These are phyloP conservation scores for Microcebus jonahi DNA, from an alignment of 2,113 vertebrate genomes.

Conservation along the genomic window DNA sequence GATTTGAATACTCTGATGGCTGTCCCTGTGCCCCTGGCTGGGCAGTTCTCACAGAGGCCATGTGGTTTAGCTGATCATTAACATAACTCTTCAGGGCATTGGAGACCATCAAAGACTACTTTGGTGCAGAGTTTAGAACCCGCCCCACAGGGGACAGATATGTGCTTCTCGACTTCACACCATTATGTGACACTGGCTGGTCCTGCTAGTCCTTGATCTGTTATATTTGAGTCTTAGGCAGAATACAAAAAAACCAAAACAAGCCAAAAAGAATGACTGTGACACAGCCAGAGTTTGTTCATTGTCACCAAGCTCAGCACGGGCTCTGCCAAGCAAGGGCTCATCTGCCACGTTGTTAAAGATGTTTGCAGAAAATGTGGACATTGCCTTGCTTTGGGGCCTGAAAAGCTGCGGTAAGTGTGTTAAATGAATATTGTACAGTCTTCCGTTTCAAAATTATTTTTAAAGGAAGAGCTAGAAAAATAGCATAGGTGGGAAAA, in stretches of 20 bases:
- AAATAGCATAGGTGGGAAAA: not conserved
- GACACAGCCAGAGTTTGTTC: not conserved
- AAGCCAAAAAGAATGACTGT: not conserved
- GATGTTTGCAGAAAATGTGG: slow-evolving; percentile 51
- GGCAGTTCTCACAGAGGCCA: not conserved
- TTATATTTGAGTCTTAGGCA: slow-evolving; percentile 17
- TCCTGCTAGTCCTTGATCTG: not conserved
- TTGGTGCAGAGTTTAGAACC: not conserved
- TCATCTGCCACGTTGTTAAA: not conserved
- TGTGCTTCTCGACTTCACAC: not conserved
- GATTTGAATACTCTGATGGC: not conserved
- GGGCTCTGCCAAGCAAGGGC: not conserved
- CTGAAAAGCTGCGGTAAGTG: not conserved
- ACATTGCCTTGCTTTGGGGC: not conserved
- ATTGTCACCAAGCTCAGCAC: not conserved
- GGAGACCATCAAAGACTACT: not conserved
- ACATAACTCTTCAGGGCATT: not conserved
- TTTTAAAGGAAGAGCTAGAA: not conserved
- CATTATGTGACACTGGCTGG: not conserved
- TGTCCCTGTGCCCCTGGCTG: not conserved
- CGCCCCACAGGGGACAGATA: not conserved
- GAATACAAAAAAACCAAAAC: not conserved
- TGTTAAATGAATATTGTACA: not conserved
- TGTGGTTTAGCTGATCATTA: not conserved
- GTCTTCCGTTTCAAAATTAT: not conserved